Evolutionary conservation across 2,797 vertebrate genomes (phyloP), one percentile per base, ranked within the genome.

Genomic region (Etheostoma perlongum): DNA sequence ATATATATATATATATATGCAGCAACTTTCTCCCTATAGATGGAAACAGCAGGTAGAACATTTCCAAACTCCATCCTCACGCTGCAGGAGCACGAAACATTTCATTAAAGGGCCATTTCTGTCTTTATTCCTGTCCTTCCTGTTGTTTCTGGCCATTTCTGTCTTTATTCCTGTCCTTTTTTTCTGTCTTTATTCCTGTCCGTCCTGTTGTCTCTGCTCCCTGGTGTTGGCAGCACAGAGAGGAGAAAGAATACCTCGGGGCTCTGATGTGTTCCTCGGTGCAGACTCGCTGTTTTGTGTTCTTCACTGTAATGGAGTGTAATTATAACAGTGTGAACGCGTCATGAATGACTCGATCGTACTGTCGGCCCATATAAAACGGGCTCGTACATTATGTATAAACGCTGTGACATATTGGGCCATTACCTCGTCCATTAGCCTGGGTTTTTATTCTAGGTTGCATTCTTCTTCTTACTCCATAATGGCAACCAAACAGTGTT

Each of bases 301-400:
- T 23, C 55, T 44, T 4, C 8, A 7, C 48, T 25, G 19, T 67
- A 46, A 65, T 27, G 36, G 10, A 55, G 33, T 7, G 1, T 63
- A 46, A 72, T 74, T 71, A 66, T 54, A 42, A 72, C 42, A 16
- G 67, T 25, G 72, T 23, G 67, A 44, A 2, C 25, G n/a, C 66
- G 8, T 30, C 18, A 18, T 13, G 21, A 64, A 33, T 6, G 42
- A 60, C 0, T 1, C 0, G 19, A 9, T 52, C 10, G 18, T 46
- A 23, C 42, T 25, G 10, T 10, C 6, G 8, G 33, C 33, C 8
- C 33, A 36, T 53, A 21, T n/a, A n/a, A 48, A 25, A 48, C 33
- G 12, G 5, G 21, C 21, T 59, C n/a, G 8, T 36, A 36, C 33
- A 36, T 36, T 36, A 12, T 8, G 18, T 58, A 27, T 57, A 14